Conservation (phyloP, 2,797 vertebrate species). For the Mycteria americana region DNA sequence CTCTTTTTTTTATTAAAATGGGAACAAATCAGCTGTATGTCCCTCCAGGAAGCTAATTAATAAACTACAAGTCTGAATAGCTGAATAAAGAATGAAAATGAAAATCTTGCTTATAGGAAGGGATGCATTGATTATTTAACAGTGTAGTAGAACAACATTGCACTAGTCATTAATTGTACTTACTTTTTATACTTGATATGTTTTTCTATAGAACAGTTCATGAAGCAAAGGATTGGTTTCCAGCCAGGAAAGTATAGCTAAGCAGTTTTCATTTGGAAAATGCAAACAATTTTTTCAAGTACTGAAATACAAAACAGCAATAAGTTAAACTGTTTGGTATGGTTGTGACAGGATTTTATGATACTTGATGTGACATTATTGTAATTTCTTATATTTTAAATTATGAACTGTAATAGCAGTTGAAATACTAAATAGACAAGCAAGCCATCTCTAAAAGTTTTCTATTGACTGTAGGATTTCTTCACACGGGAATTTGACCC, state of each 20-base stretch:
- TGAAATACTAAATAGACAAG: background rate
- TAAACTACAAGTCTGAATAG: background rate
- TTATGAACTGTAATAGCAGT: background rate
- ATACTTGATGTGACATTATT: background rate
- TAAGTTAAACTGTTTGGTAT: background rate
- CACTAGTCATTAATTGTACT: too few relatives aligned
- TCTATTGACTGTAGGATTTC: background rate
- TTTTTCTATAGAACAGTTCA: background rate
- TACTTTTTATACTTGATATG: fast-evolving
- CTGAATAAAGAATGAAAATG: background rate
- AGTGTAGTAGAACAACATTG: background rate
- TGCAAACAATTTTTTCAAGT: background rate
- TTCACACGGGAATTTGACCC: background rate
- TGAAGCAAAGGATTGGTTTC: background rate
- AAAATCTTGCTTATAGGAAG: background rate
- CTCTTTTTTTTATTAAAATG: background rate
- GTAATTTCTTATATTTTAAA: background rate
- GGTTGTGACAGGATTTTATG: background rate
- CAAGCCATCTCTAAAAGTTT: background rate
- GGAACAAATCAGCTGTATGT: background rate
- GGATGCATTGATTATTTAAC: background rate
- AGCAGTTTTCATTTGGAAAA: background rate
- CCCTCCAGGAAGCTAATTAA: background rate
- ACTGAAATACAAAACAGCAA: background rate
- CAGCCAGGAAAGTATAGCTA: background rate